These are phyloP conservation scores for Drosophila watanabei DNA, from an alignment of 1,140 invertebrate species.

Conservation along the genomic window DNA sequence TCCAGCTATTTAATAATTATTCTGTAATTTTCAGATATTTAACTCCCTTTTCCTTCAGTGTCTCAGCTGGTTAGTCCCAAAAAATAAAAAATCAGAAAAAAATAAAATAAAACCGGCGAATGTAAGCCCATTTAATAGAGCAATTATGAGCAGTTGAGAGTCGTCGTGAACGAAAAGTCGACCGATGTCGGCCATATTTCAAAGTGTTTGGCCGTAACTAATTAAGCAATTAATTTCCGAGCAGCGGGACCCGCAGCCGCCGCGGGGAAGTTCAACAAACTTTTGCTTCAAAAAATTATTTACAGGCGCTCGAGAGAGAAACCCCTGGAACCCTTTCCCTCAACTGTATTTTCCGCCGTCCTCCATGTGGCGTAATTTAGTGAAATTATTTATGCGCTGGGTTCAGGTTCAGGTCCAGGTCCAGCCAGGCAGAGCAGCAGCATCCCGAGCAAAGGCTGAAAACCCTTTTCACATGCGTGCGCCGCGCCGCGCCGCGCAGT, in stretches of 20 bases:
- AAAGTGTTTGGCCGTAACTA: slow-evolving; percentile 84
- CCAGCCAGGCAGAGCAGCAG: slow-evolving; percentile 8
- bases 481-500: slow-evolving; percentile 60
- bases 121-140: slow-evolving; percentile 81
- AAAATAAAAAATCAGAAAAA: slow-evolving; percentile 37
- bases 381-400: slow-evolving; percentile 65
- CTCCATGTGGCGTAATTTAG: slow-evolving; percentile 59
- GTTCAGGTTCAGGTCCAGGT: slow-evolving; percentile 1
- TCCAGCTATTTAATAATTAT: slow-evolving; percentile 3
- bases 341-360: slow-evolving; percentile 17
- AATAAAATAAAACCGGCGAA: slow-evolving; percentile 37
- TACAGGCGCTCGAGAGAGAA: slow-evolving; percentile 42
- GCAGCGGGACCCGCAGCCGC: slow-evolving; percentile 52
- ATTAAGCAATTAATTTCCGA: slow-evolving; percentile 83
- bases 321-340: slow-evolving; percentile 1
- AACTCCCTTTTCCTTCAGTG: not conserved
- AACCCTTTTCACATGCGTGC: slow-evolving; percentile 67
- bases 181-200: slow-evolving; percentile 78
- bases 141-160: slow-evolving; percentile 82
- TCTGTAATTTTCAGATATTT: not conserved
- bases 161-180: slow-evolving; percentile 50
- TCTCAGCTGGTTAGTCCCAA: slow-evolving; percentile 36
- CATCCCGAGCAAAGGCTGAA: slow-evolving; percentile 3
- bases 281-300: slow-evolving; percentile 72
- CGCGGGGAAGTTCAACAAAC: slow-evolving; percentile 75